phyloP scores from a whole-genome alignment of 2,888 invertebrate genomes.

The Alviniconcha strummeri region DNA sequence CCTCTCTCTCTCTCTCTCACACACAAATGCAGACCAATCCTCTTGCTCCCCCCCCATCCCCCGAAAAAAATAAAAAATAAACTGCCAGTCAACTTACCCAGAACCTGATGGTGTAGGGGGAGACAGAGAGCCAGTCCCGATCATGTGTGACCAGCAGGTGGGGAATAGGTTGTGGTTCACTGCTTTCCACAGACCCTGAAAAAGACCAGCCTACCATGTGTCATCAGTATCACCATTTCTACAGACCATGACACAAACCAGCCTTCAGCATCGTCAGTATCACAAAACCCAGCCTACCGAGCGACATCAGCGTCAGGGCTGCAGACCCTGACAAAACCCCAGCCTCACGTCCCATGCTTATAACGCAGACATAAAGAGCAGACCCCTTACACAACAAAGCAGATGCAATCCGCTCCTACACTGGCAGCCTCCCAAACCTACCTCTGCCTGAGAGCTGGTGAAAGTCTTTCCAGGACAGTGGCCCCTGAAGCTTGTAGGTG shows the following conservation, averaged over 20 bases:
- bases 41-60: too few species aligned
- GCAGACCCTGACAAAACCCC: not conserved
- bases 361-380: too few species aligned
- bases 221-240: not conserved
- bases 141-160: slow-evolving; percentile 95
- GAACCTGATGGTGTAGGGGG: slow-evolving; percentile 94
- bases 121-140: slow-evolving; percentile 93
- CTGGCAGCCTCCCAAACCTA: slow-evolving; percentile 43
- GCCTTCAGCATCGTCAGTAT: too few species aligned
- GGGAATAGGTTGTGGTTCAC: slow-evolving; percentile 97
- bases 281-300: too few species aligned
- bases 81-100: slow-evolving; percentile 78
- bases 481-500: slow-evolving; percentile 92
- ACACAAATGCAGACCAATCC: too few species aligned
- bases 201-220: not conserved
- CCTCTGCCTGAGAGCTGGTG: slow-evolving; percentile 94
- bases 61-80: too few species aligned
- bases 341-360: too few species aligned
- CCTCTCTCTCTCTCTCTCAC: too few species aligned
- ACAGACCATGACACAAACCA: not conserved
- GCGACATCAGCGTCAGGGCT: too few species aligned
- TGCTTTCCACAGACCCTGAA: slow-evolving; percentile 90
- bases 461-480: slow-evolving; percentile 98
- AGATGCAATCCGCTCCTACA: too few species aligned
- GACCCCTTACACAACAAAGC: too few species aligned